Conservation (phyloP, 2,113 vertebrate species). For the Anguilla japonica region DNA sequence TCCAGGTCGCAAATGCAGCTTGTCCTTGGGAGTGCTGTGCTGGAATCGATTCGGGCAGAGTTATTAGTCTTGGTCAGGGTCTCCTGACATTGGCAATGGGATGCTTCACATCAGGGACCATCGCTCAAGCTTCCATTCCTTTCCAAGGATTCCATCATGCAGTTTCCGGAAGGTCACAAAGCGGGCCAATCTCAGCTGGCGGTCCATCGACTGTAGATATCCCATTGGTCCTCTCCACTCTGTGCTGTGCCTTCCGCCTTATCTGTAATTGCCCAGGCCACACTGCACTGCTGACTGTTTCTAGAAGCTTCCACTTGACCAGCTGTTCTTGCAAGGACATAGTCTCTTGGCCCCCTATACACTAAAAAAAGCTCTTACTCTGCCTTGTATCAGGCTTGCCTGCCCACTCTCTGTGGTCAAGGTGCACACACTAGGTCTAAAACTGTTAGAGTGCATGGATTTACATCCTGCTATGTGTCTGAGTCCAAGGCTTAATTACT, state of each 20-base stretch:
- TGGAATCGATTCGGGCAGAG: not conserved
- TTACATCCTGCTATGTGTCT: not conserved
- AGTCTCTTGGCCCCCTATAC: not conserved
- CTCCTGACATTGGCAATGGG: not conserved
- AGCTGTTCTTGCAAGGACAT: not conserved
- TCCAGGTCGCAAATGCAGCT: not conserved
- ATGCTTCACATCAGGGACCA: not conserved
- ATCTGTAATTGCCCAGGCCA: not conserved
- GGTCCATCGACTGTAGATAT: not conserved
- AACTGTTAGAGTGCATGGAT: no score
- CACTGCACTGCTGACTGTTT: not conserved
- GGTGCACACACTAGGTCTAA: no score
- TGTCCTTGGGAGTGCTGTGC: not conserved
- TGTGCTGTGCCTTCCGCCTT: not conserved
- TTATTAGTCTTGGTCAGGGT: slow-evolving; percentile 11
- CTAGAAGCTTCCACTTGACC: not conserved
- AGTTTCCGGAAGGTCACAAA: not conserved
- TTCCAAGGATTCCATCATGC: not conserved
- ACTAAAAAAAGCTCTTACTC: no score
- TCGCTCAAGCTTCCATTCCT: not conserved
- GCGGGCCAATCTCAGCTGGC: not conserved
- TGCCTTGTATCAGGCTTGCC: not conserved
- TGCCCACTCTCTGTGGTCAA: not conserved
- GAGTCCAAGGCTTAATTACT: not conserved
- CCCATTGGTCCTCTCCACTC: not conserved